Percentiles rank a stretch among this genome's conserved stretches.
Conservation (phyloP, 1,140 invertebrate species). For the Parasteatoda tepidariorum region DNA sequence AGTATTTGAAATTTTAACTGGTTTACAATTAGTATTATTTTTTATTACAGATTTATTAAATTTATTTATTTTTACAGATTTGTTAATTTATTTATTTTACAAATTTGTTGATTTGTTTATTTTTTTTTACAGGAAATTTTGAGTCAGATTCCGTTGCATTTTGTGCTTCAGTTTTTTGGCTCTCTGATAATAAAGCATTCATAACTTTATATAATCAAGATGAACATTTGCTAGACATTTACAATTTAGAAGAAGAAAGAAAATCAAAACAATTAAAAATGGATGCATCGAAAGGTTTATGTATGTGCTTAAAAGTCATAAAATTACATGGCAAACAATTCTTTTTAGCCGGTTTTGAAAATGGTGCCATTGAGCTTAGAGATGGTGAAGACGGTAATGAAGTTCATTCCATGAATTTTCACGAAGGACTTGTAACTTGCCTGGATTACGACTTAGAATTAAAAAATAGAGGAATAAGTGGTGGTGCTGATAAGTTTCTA, state of each 20-base stretch:
- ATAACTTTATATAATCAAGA: not conserved
- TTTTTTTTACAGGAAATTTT: constrained; percentile 17
- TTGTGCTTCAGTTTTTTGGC: constrained; percentile 28
- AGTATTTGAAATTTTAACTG: not conserved
- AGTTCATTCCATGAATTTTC: not conserved
- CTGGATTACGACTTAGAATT: constrained; percentile 33
- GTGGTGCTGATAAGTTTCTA: constrained; percentile 38
- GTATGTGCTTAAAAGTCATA: constrained; percentile 52
- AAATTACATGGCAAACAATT: not conserved
- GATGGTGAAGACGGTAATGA: not conserved
- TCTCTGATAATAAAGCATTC: not conserved
- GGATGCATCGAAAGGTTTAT: constrained; percentile 34
- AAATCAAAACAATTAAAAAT: not conserved
- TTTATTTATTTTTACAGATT: no score
- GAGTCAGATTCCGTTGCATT: constrained; percentile 21
- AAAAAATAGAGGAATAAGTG: constrained; percentile 35
- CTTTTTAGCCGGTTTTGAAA: constrained; percentile 55
- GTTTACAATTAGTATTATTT: not conserved
- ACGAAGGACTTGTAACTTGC: constrained; percentile 29
- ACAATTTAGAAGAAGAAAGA: constrained; percentile 13
- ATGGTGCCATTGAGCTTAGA: constrained; percentile 47
- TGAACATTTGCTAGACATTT: not conserved
- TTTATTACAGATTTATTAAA: not conserved
- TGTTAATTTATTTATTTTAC: no score
- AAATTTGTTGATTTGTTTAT: no score